Evolutionary conservation across 2,113 vertebrate species (phyloP).

Genomic region (Trinectes maculatus): DNA sequence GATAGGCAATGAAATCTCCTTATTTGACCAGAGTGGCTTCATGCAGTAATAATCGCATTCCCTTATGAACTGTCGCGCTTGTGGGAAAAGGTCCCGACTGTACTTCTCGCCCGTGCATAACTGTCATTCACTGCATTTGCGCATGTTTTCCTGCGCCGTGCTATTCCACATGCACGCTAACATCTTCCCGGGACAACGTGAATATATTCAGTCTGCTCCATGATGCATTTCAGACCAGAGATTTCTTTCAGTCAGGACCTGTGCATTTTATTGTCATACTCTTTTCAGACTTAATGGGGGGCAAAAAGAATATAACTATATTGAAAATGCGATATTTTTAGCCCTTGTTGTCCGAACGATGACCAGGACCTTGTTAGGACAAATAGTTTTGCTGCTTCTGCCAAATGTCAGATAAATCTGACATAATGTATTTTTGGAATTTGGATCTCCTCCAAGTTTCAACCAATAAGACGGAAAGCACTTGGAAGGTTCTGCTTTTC

Average conservation of each 20-base stretch:
- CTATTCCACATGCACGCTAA: conserved; percentile 32
- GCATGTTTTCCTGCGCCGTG: conserved; percentile 35
- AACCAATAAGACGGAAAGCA: no score
- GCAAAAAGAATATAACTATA: no score
- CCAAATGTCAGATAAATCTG: no score
- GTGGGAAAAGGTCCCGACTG: conserved; percentile 58
- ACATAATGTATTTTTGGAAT: no score
- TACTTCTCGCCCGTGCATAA: conserved; percentile 37
- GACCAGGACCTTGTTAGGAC: background rate
- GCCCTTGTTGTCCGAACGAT: background rate
- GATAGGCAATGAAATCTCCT: conserved; percentile 65
- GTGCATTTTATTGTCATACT: conserved; percentile 6
- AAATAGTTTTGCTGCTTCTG: background rate
- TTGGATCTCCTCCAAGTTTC: no score
- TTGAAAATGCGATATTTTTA: no score
- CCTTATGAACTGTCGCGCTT: conserved; percentile 52
- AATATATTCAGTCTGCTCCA: conserved; percentile 15
- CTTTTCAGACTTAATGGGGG: conserved; percentile 5
- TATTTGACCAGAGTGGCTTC: conserved; percentile 64
- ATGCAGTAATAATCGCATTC: conserved; percentile 59
- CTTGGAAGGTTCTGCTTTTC: no score
- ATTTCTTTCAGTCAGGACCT: background rate
- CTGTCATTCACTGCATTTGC: conserved; percentile 57
- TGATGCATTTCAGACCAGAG: conserved; percentile 13
- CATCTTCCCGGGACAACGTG: conserved; percentile 25